Base-by-base conservation (phyloP, 2,797 vertebrate species). In the Uromys caudimaculatus region DNA sequence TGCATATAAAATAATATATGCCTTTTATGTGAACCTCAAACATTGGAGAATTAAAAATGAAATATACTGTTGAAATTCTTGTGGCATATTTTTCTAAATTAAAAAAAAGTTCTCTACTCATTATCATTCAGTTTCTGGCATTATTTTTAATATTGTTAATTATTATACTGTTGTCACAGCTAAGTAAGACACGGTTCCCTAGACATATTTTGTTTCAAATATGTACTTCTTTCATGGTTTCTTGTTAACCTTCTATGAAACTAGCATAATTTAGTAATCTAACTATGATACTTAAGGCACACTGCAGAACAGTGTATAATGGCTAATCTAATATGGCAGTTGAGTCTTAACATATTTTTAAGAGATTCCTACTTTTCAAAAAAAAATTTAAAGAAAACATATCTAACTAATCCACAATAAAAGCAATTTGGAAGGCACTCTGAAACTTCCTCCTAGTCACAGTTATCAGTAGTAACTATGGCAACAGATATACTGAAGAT, bases 71-170 rank as follows among this genome's bases (percentile, higher is more conserved):
- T 50, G 92, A 64, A 6, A 95, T n/a, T 76, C 62, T 81, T 41
- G 29, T 19, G 67, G 75, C 21, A 62, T 27, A 67, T 85, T 90
- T 97, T 97, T 97, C 13, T 81, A 94, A 93, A 62, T 67, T 73
- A 54, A 97, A 93, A 69, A 69, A 50, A 71, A 76, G 17, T 24
- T 35, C 29, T 94, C 47, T 83, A 41, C 27, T 0, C 10, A 35
- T 90, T 90, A 60, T 69, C 60, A 54, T 90, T 90, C 21, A 44
- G 38, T 56, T n/a, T 86, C 21, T 60, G 77, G 27, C 56, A 50
- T 89, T 79, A 93, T 44, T 95, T 97, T 92, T 95, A 67, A 92
- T 67, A 86, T 50, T 41, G 3, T 85, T 84, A 84, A 23, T 84
- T 67, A n/a, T 52, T 62, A 52, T 86, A 52, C 41, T 85, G 62